A percentile compares a stretch with the other conserved stretches of the same genome.
phyloP scores from a whole-genome alignment of 2,888 invertebrate genomes.

The Tridacna crocea region DNA sequence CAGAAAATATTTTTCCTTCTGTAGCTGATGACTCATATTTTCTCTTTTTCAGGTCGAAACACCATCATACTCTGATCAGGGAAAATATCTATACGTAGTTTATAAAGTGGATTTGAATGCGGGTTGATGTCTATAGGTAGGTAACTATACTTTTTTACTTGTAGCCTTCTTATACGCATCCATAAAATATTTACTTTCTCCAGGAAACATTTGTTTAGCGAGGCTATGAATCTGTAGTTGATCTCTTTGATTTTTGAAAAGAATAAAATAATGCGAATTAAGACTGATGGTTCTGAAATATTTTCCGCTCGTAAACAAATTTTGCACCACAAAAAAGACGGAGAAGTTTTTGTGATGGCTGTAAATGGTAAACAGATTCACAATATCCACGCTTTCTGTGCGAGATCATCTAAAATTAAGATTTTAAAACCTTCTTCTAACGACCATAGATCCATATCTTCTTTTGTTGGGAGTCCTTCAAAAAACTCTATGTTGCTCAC shows the following conservation, averaged over 20 bases:
- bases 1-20: constrained; percentile 49
- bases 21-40: constrained; percentile 27
- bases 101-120: constrained; percentile 39
- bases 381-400: constrained; percentile 50
- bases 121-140: constrained; percentile 47
- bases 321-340: constrained; percentile 57
- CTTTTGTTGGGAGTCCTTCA: constrained; percentile 51
- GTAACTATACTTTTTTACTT: constrained; percentile 47
- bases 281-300: constrained; percentile 57
- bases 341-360: constrained; percentile 56
- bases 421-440: constrained; percentile 47
- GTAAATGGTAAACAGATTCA: constrained; percentile 45
- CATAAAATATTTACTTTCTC: constrained; percentile 55
- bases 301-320: constrained; percentile 59
- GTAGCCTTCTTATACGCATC: constrained; percentile 49
- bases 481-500: constrained; percentile 39
- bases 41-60: constrained; percentile 47
- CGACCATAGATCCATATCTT: constrained; percentile 52
- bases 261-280: constrained; percentile 61
- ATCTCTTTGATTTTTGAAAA: constrained; percentile 53
- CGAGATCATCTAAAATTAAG: constrained; percentile 56
- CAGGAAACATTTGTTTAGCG: constrained; percentile 59
- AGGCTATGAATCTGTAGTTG: constrained; percentile 57
- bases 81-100: constrained; percentile 41
- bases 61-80: constrained; percentile 35